Base-by-base conservation (phyloP, 2,888 invertebrate species). In the Drepana falcataria region DNA sequence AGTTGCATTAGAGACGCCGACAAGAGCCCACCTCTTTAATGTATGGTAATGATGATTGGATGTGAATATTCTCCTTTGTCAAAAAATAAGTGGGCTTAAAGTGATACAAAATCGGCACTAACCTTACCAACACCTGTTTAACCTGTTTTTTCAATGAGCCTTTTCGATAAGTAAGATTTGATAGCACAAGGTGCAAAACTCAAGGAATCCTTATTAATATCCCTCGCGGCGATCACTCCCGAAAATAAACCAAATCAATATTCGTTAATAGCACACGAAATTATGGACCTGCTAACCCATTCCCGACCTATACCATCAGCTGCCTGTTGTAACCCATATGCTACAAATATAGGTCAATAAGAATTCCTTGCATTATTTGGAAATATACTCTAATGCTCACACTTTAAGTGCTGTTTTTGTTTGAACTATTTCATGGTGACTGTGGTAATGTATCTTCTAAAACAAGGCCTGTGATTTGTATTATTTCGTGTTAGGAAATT, bases 121-220 rank as follows among this genome's bases (percentile, higher is more conserved):
- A 70, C 61, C 64, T 64, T 66, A 67, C 55, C 57, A 48, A 59
- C 86, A 89, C 83, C 87, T 87, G 87, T 83, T 72, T 56, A 58
- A 64, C 69, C 64, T 61, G 63, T 65, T 65, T 76, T 81, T 83
- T 83, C 79, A 83, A 82, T 84, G 77, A 83, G 69, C 66, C 59
- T 74, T 73, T 71, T 59, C 60, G 72, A 75, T 73, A 62, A 59
- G 69, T 69, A 77, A 77, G 73, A 79, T 81, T 81, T 74, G 78
- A 83, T 81, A 79, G 65, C 78, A 82, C 87, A 91, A 90, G 90
- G 87, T 90, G 87, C 87, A 88, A 84, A 86, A 79, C 73, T 72
- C 64, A 68, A 71, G 73, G 77, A 81, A 74, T 77, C 78, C 79
- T 82, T 83, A 87, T 87, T 87, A 87, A 71, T 66, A 73, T 75